Percentiles rank a stretch among this genome's conserved stretches.
phyloP scores from a whole-genome alignment of 2,797 vertebrate genomes.

The Anabas testudineus region DNA sequence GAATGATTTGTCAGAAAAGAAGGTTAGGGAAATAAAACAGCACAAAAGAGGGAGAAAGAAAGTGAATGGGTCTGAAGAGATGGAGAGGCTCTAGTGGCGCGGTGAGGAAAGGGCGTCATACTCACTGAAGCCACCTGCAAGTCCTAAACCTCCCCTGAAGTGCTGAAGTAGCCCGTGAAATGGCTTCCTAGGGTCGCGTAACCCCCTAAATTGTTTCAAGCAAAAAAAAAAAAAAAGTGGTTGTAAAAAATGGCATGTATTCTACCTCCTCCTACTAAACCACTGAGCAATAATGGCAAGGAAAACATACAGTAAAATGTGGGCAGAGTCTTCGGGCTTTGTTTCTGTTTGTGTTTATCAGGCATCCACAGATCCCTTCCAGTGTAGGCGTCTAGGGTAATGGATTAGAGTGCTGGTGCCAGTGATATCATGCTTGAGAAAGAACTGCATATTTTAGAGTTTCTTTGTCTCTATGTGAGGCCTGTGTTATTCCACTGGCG shows the following conservation, averaged over 20 bases:
- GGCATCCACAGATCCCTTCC: slow-evolving; percentile 79
- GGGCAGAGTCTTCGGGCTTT: slow-evolving; percentile 78
- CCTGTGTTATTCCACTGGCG: slow-evolving; percentile 62
- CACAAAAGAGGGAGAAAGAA: neutral
- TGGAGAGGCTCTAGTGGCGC: slow-evolving; percentile 3
- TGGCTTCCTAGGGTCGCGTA: slow-evolving; percentile 44
- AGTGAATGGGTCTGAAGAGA: slow-evolving; percentile 29
- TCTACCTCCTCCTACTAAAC: slow-evolving; percentile 55
- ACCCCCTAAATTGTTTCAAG: slow-evolving; percentile 48
- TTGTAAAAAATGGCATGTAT: slow-evolving; percentile 47
- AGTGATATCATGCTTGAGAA: slow-evolving; percentile 77
- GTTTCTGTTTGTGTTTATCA: slow-evolving; percentile 84
- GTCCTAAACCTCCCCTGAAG: slow-evolving; percentile 16
- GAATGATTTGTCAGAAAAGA: slow-evolving; percentile 55
- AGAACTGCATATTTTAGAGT: slow-evolving; percentile 76
- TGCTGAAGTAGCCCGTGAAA: slow-evolving; percentile 51
- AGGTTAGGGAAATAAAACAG: slow-evolving; percentile 17
- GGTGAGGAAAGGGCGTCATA: slow-evolving; percentile 1
- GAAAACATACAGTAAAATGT: slow-evolving; percentile 74
- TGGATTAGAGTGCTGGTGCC: slow-evolving; percentile 80
- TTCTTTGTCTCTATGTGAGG: slow-evolving; percentile 76
- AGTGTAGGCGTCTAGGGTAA: slow-evolving; percentile 81
- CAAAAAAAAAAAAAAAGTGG: slow-evolving; percentile 44
- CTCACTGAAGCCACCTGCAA: slow-evolving; percentile 35
- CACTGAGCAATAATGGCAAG: slow-evolving; percentile 58